Evolutionary conservation across 2,888 invertebrate genomes (phyloP), one percentile per base, ranked within the genome.

Genomic region (Hypsopygia costalis): DNA sequence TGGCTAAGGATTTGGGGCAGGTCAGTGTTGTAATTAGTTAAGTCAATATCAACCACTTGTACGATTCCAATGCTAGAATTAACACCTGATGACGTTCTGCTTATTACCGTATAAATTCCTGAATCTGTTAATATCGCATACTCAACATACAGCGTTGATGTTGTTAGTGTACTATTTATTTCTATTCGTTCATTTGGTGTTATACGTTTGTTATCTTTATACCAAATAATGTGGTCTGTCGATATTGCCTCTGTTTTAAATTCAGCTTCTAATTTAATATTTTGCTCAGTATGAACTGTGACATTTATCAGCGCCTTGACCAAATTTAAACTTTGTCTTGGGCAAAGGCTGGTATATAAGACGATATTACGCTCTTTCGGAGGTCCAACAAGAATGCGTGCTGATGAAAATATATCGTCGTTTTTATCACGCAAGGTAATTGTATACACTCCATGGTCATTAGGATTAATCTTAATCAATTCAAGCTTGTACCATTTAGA

Each of bases 391-490:
- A 54, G 58, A 29, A 69, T 41, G 32, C 44, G 51, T 10, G 55
- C 59, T 41, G 52, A 54, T 5, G 58, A 49, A 39, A 50, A 51
- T 28, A 49, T 36, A 36, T 46, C 40, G 3, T 32, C 38, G 6
- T 6, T 11, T 22, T 29, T 34, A 36, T 52, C 45, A 34, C 40
- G 43, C 37, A 56, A 47, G 34, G 56, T 34, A 6, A 64, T 16
- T 11, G 41, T 39, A 36, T 69, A 69, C 2, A 63, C 31, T 1
- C 68, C 68, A 16, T 58, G 51, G 37, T 69, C 68, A 5, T 43
- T 35, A 2, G 11, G 8, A 9, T 22, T 35, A 1, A 50, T n/a
- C 49, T 0, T 48, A 41, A 3, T 38, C 46, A 20, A 66, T 56
- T 56, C 50, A n/a, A 67, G 39, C 34, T 49, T 45, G 37, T 53